A percentile compares a stretch with the other conserved stretches of the same genome.
Evolutionary conservation across 2,113 vertebrate species (phyloP).

Genomic region (Pycnonotus jocosus): DNA sequence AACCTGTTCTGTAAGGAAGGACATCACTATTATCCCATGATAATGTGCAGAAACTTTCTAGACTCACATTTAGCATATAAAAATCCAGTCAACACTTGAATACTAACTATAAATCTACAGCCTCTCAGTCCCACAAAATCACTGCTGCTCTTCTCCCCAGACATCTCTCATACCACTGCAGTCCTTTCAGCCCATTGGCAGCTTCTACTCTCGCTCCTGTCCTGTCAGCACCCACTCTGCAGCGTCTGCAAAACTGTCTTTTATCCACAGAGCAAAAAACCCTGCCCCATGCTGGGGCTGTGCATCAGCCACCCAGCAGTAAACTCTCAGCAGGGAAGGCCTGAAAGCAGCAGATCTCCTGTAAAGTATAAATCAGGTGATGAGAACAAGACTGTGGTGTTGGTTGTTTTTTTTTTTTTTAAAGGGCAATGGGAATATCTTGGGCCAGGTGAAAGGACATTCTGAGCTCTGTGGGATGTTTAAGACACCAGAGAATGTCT

Average conservation of each 20-base stretch:
- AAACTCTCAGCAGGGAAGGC: not conserved
- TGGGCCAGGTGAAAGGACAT: not conserved
- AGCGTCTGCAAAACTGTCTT: not conserved
- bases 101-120: not conserved
- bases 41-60: not conserved
- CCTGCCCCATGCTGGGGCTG: not conserved
- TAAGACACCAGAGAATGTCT: not conserved
- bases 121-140: not conserved
- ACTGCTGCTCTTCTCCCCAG: not conserved
- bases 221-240: not conserved
- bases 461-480: not conserved
- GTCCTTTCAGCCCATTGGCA: not conserved
- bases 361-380: not conserved
- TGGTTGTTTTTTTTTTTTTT: too few species aligned
- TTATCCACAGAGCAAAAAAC: not conserved
- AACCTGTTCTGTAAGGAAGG: not conserved
- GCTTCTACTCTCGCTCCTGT: not conserved
- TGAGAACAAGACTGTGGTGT: not conserved
- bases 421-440: not conserved
- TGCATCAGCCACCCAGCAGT: not conserved
- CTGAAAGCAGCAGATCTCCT: not conserved
- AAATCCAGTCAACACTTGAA: not conserved
- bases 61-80: not conserved
- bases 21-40: not conserved
- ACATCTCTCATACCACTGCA: not conserved